Evolutionary conservation across 2,888 invertebrate species (phyloP).

Genomic region (Hirtodrosophila cameraria): DNA sequence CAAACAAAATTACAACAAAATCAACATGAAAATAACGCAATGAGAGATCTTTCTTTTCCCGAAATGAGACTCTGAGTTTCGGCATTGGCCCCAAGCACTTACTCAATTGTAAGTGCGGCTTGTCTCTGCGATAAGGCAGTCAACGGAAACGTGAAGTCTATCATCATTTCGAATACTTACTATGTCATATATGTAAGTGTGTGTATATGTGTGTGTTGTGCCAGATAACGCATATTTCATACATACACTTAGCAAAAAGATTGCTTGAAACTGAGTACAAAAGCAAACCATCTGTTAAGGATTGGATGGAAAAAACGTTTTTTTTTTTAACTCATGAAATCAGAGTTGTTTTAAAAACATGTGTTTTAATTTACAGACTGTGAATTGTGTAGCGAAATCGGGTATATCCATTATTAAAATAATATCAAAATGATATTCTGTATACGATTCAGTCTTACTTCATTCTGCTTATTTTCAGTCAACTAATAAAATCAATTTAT

Average conservation of each 20-base stretch:
- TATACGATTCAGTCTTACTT: no score
- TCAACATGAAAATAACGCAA: slow-evolving; percentile 7
- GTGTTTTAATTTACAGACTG: no score
- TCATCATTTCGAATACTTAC: slow-evolving; percentile 45
- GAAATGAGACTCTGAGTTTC: slow-evolving; percentile 37
- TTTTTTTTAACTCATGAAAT: no score
- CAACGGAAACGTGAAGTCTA: slow-evolving; percentile 58
- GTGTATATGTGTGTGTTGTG: slow-evolving; percentile 28
- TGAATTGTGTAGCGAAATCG: no score
- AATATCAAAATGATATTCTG: no score
- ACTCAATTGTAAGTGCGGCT: slow-evolving; percentile 76
- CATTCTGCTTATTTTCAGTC: no score
- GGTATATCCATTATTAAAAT: no score
- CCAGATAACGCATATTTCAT: slow-evolving; percentile 54
- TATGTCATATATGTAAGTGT: slow-evolving; percentile 54
- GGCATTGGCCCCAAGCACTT: slow-evolving; percentile 54
- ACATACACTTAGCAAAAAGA: slow-evolving; percentile 1
- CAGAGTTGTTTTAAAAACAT: no score
- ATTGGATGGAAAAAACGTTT: no score
- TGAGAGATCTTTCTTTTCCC: slow-evolving; percentile 16
- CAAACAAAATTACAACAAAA: slow-evolving; percentile 21
- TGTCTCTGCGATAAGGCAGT: slow-evolving; percentile 58
- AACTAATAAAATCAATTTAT: no score
- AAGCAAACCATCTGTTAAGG: no score
- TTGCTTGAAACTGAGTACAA: no score